A percentile compares a stretch with the other conserved stretches of the same genome.
phyloP scores from a whole-genome alignment of 2,888 invertebrate genomes.

The Saturnia japonica region DNA sequence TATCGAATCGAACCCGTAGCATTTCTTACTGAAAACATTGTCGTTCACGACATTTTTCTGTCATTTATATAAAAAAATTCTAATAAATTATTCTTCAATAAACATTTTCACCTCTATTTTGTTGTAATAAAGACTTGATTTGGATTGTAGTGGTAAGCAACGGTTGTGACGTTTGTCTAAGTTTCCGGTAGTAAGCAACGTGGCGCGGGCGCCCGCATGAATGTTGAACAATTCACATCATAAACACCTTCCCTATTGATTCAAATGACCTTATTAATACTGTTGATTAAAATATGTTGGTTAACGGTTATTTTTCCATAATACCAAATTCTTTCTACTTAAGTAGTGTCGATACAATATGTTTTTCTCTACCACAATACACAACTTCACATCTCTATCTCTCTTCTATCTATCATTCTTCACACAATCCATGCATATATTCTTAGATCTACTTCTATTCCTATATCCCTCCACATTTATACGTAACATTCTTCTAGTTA shows the following conservation, averaged over 20 bases:
- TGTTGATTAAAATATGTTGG: constrained; percentile 70
- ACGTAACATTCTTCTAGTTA: too few species aligned
- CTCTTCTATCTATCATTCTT: too few species aligned
- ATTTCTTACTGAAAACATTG: constrained; percentile 48
- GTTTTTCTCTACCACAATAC: too few species aligned
- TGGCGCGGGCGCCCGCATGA: constrained; percentile 74
- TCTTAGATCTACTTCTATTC: too few species aligned
- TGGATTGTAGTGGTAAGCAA: not conserved
- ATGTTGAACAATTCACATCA: constrained; percentile 61
- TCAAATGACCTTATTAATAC: constrained; percentile 73
- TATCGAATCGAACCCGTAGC: constrained; percentile 49
- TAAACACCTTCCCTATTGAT: constrained; percentile 72
- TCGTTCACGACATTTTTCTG: constrained; percentile 61
- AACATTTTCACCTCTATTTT: not conserved
- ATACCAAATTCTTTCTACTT: too few species aligned
- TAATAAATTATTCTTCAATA: constrained; percentile 17
- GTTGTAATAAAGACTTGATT: constrained; percentile 12
- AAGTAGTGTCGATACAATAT: too few species aligned
- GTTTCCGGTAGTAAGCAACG: constrained; percentile 33
- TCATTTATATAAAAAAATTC: constrained; percentile 50
- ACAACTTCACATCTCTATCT: too few species aligned
- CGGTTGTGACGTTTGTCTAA: constrained; percentile 35
- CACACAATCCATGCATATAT: too few species aligned
- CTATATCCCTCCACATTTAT: too few species aligned
- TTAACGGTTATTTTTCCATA: constrained; percentile 60